Base-by-base conservation (phyloP, 2,888 invertebrate species). In the Acronicta aceris region DNA sequence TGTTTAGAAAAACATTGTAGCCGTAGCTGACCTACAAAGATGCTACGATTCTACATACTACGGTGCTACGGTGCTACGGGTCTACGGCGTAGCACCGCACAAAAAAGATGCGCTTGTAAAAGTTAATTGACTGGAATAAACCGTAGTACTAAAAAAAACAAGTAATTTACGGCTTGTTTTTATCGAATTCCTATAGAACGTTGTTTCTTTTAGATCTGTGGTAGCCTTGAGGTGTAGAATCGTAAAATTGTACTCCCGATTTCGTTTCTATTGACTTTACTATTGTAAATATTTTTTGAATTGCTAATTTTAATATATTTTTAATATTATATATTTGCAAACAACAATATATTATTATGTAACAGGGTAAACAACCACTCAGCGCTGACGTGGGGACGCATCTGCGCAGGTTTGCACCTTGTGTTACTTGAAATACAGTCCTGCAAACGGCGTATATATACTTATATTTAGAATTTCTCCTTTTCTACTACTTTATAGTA, bases 101-200 rank as follows among this genome's bases (percentile, higher is more conserved):
- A 75, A 81, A 79, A 81, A 74, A 76, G 69, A 78, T 77, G 70
- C 74, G 79, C 78, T 76, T 79, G 78, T 84, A 79, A 80, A 84
- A 81, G 69, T 81, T 84, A 83, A 83, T 82, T 83, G 83, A 76
- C 74, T 68, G 79, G 81, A 84, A 81, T 76, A 78, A 66, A 78
- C 71, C 70, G 71, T 55, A 57, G 59, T 65, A 69, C 51, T 62
- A 65, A 70, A 76, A 77, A 76, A 80, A 73, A 21, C 73, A 69
- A 64, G 66, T 64, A 64, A 76, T 76, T 78, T 78, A 76, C 59
- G 61, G 49, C 61, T 63, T 58, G 79, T 69, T 76, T 76, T 78
- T 78, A 70, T 78, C 72, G 64, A 69, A 72, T 60, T 72, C 69
- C 51, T 61, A 65, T 72, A 52, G 57, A 67, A 78, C 70, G 54